A percentile compares a stretch with the other conserved stretches of the same genome.
phyloP scores from a whole-genome alignment of 2,113 vertebrate genomes.

The Heptranchias perlo region DNA sequence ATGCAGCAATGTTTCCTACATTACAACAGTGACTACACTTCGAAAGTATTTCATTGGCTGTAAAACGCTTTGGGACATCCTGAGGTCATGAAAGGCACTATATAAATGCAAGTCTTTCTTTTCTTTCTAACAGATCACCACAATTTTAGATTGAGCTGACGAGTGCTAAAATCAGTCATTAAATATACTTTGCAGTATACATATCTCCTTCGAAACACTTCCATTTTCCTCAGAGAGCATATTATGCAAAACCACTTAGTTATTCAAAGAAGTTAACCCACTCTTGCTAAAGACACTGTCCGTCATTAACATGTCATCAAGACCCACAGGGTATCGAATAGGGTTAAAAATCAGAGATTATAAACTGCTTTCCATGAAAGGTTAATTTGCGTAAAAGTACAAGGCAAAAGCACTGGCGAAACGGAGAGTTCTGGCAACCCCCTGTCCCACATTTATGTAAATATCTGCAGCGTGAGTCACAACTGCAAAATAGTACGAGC shows the following conservation, averaged over 20 bases:
- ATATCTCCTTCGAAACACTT: background rate
- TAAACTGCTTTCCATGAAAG: background rate
- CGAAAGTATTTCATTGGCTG: background rate
- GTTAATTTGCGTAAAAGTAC: background rate
- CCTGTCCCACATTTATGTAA: background rate
- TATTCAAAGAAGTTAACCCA: background rate
- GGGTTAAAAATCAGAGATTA: background rate
- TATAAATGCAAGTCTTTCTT: background rate
- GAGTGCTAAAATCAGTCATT: background rate
- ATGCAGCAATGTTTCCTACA: background rate
- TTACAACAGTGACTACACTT: background rate
- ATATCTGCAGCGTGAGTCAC: background rate
- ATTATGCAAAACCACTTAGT: background rate
- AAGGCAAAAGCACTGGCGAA: background rate
- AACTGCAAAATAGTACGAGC: background rate
- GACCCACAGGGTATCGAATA: background rate
- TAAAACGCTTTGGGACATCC: too few relatives aligned
- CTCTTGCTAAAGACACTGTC: background rate
- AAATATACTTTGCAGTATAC: background rate
- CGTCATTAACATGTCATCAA: background rate
- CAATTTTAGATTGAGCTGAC: background rate
- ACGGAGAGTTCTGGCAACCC: background rate
- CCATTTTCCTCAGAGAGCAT: background rate
- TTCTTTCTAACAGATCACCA: background rate
- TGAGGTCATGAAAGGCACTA: background rate